Evolutionary conservation across 2,888 invertebrate species (phyloP).

Genomic region (Sminthurinus aureus): DNA sequence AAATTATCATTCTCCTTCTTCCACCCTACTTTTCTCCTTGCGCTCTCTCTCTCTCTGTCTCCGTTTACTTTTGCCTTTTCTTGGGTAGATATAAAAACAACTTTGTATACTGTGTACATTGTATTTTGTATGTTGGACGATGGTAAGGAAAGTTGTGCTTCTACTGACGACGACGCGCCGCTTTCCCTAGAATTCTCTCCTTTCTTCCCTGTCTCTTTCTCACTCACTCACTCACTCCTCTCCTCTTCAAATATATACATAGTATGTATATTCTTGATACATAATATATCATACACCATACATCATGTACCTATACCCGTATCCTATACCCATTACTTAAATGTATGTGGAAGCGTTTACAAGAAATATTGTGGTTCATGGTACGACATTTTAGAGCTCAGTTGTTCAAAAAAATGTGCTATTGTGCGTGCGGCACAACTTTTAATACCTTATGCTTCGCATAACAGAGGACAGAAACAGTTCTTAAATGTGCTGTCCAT

Average conservation of each 20-base stretch:
- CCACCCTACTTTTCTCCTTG: neutral
- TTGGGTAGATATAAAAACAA: neutral
- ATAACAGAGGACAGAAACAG: too few relatives aligned
- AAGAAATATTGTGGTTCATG: too few relatives aligned
- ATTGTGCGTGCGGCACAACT: too few relatives aligned
- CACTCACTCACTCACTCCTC: neutral
- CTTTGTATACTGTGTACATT: neutral
- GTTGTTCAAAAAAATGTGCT: too few relatives aligned
- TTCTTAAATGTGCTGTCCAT: too few relatives aligned
- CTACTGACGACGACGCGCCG: neutral
- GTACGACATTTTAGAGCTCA: too few relatives aligned
- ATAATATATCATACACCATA: too few relatives aligned
- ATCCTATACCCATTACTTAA: too few relatives aligned
- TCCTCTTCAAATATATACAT: neutral
- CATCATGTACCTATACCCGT: too few relatives aligned
- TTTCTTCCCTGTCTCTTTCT: conserved; percentile 11
- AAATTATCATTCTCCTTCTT: neutral
- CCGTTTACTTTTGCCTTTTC: neutral
- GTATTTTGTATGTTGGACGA: neutral
- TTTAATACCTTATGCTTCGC: too few relatives aligned
- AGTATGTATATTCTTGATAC: neutral
- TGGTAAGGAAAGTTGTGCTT: neutral
- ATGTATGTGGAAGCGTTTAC: too few relatives aligned
- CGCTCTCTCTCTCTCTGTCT: neutral
- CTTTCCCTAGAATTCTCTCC: conserved; percentile 5